A percentile compares a stretch with the other conserved stretches of the same genome.
phyloP scores from a whole-genome alignment of 2,888 invertebrate species.

The Diplazon laetatorius region DNA sequence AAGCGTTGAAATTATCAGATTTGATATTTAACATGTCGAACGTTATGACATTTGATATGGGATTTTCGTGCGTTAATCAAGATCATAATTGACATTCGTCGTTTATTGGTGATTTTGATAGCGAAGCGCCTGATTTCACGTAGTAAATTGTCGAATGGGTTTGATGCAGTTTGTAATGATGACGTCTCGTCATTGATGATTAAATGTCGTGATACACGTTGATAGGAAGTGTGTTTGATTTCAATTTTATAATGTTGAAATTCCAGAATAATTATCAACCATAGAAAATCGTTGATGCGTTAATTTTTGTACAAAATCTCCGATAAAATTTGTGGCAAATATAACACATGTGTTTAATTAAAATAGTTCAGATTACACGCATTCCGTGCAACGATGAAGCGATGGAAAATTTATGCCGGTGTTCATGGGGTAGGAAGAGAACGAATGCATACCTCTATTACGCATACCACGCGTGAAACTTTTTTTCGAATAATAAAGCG shows the following conservation, averaged over 20 bases:
- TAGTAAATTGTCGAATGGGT: background rate
- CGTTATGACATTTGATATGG: constrained; percentile 1
- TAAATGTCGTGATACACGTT: too few relatives aligned
- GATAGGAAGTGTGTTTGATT: too few relatives aligned
- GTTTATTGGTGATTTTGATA: background rate
- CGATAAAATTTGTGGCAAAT: background rate
- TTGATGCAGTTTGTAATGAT: background rate
- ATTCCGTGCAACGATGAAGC: background rate
- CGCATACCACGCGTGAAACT: background rate
- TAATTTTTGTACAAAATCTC: too few relatives aligned
- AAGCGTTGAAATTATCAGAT: background rate
- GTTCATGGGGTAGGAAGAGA: background rate
- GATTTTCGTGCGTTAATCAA: background rate
- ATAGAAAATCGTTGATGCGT: too few relatives aligned
- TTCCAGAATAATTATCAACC: too few relatives aligned
- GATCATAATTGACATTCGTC: background rate
- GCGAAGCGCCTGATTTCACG: background rate
- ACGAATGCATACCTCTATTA: background rate
- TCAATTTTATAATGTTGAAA: too few relatives aligned
- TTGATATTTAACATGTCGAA: background rate
- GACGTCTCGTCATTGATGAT: background rate
- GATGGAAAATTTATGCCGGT: background rate
- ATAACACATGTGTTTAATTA: background rate
- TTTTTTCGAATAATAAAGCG: background rate
- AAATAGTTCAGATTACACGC: background rate